These are phyloP conservation scores for Gandaritis pyraliata DNA, from an alignment of 2,888 invertebrate genomes.

Conservation along the genomic window DNA sequence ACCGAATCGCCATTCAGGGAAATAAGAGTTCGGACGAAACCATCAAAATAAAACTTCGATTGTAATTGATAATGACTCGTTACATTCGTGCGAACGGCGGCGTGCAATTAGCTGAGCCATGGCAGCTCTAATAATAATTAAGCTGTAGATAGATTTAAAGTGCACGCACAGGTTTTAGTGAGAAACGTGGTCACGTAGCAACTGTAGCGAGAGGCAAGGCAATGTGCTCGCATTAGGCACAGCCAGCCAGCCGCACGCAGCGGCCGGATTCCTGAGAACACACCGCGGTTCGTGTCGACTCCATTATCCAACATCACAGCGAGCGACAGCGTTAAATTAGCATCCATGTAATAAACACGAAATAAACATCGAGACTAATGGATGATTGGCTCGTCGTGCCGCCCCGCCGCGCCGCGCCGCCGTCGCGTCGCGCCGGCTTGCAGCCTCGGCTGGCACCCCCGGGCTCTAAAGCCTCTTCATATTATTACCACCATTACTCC, in stretches of 20 bases:
- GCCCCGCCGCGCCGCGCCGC: constrained; percentile 24
- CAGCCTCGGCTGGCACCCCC: constrained; percentile 32
- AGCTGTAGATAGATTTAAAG: constrained; percentile 59
- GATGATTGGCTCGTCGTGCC: constrained; percentile 61
- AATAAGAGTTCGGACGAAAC: constrained; percentile 58
- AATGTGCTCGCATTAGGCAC: constrained; percentile 47
- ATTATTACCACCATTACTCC: constrained; percentile 46
- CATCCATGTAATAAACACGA: constrained; percentile 72
- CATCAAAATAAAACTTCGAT: constrained; percentile 63
- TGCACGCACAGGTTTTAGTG: constrained; percentile 47
- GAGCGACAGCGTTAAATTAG: constrained; percentile 63
- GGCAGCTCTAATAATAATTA: constrained; percentile 53
- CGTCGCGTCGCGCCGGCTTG: constrained; percentile 28
- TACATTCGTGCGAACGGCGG: constrained; percentile 55
- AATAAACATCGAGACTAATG: constrained; percentile 79
- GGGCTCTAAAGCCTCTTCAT: constrained; percentile 49
- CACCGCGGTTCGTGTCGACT: constrained; percentile 41
- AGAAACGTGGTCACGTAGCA: constrained; percentile 44
- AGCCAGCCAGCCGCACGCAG: constrained; percentile 19
- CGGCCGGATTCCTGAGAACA: constrained; percentile 43
- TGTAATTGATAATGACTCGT: constrained; percentile 65
- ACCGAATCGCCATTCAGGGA: constrained; percentile 60
- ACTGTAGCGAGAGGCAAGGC: constrained; percentile 39
- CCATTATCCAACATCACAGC: constrained; percentile 60
- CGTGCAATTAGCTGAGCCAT: constrained; percentile 53